These are phyloP conservation scores for Drosophila virilis DNA, from an alignment of 1,140 invertebrate species.

Conservation along the genomic window DNA sequence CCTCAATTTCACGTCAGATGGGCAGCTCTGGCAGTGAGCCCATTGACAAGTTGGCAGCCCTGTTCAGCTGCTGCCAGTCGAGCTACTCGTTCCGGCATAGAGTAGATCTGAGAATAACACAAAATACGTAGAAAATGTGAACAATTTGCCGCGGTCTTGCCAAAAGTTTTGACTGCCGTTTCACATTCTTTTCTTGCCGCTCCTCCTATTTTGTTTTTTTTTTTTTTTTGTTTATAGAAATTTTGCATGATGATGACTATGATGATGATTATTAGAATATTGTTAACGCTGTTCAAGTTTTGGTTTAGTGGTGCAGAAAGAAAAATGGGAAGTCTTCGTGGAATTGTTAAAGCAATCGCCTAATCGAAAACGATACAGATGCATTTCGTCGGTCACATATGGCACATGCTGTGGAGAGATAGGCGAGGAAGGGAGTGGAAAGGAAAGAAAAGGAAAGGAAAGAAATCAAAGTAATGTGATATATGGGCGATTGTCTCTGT, in stretches of 20 bases:
- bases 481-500: slow-evolving; percentile 61
- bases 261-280: background rate
- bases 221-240: slow-evolving; percentile 23
- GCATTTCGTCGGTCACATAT: slow-evolving; percentile 54
- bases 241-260: slow-evolving; percentile 29
- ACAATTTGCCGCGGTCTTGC: slow-evolving; percentile 20
- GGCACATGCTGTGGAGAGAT: slow-evolving; percentile 3
- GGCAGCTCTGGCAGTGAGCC: background rate
- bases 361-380: slow-evolving; percentile 72
- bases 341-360: slow-evolving; percentile 15
- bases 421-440: background rate
- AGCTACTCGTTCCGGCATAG: slow-evolving; percentile 1
- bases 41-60: slow-evolving; percentile 6
- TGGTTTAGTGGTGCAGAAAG: too few relatives aligned
- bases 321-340: too few relatives aligned
- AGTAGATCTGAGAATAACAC: slow-evolving; percentile 25
- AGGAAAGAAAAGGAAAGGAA: slow-evolving; percentile 21
- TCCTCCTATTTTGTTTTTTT: background rate
- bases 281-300: slow-evolving; percentile 3
- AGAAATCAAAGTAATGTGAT: slow-evolving; percentile 75
- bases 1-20: background rate
- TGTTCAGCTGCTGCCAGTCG: background rate
- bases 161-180: slow-evolving; percentile 32
- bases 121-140: slow-evolving; percentile 25
- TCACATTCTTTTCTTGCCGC: slow-evolving; percentile 4